Evolutionary conservation across 2,888 invertebrate species (phyloP).

Genomic region (Agrochola litura): DNA sequence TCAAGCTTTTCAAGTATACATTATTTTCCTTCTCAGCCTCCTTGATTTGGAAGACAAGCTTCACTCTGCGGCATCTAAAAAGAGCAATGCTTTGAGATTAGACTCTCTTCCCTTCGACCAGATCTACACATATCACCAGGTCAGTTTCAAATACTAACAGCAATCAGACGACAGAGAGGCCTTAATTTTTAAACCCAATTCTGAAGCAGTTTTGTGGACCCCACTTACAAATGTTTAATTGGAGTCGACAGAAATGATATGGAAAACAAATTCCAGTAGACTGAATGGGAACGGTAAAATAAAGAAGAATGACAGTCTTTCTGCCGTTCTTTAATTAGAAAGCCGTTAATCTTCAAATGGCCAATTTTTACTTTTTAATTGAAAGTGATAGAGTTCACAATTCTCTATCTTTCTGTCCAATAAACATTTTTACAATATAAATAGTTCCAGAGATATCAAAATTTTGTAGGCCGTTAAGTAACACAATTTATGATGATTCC

Average conservation of each 20-base stretch:
- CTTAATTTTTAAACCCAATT: neutral
- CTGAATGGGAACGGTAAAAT: neutral
- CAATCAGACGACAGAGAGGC: too few relatives aligned
- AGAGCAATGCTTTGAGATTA: slow-evolving; percentile 62
- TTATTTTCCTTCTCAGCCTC: slow-evolving; percentile 61
- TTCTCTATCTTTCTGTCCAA: too few relatives aligned
- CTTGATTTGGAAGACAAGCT: slow-evolving; percentile 77
- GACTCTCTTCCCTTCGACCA: slow-evolving; percentile 72
- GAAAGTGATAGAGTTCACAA: too few relatives aligned
- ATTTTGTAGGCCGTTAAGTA: too few relatives aligned
- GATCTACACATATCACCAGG: slow-evolving; percentile 76
- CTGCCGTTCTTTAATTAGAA: too few relatives aligned
- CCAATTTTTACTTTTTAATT: too few relatives aligned
- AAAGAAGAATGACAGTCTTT: neutral
- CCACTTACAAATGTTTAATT: neutral
- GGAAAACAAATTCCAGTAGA: neutral
- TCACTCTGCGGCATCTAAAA: slow-evolving; percentile 64
- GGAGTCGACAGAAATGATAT: neutral
- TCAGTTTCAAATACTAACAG: slow-evolving; percentile 38
- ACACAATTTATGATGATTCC: too few relatives aligned
- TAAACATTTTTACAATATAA: too few relatives aligned
- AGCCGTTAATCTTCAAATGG: too few relatives aligned
- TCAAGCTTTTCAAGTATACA: neutral
- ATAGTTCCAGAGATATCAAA: too few relatives aligned
- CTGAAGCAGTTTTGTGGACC: neutral